Base-by-base conservation (phyloP, 64 coral and sea anemone species). In the Stylophora pistillata region DNA sequence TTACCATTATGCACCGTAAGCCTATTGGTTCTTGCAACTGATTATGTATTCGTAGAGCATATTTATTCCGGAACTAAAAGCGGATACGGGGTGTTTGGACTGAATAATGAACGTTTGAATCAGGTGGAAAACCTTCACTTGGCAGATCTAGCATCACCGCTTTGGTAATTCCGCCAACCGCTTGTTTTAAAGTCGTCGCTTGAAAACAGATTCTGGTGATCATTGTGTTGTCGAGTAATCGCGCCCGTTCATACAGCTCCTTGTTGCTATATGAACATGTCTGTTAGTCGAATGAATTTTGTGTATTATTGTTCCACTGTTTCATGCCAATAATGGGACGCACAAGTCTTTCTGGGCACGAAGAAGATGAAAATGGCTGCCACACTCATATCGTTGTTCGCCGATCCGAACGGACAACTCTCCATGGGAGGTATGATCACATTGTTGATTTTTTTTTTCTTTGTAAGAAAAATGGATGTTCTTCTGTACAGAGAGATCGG, bases 41-140 rank as follows among this genome's bases (percentile, higher is more conserved):
- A 92, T 92, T 92, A 92, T 71, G 71, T 66, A 92, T 92, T 85
- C 73, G 82, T 74, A 52, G 56, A 86, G 90, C 64, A 92, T 79
- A 92, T 92, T 92, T 92, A 92, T 92, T 92, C 90, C 90, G 90
- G 90, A 92, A 92, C 81, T 85, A 92, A 77, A 60, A 92, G 79
- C 90, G 90, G 90, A 92, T 86, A 80, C 90, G 72, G 74, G 80
- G 30, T 84, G 80, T 84, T 84, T 84, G 80, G 69, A 70, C 62
- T 84, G 61, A 68, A 65, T 84, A 84, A 84, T 84, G 80, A 84
- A 84, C 58, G 80, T 62, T 84, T 84, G 80, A 84, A 41, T 84
- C 80, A 68, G 80, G 80, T 84, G 80, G 61, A 70, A 64, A 84
- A 21, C 80, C 33, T 84, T 55, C 62, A 28, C 16, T 84, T 69